Percentiles rank a stretch among this genome's conserved stretches.
phyloP scores from a whole-genome alignment of 2,888 invertebrate genomes.

The Drosophila flavopinicola region DNA sequence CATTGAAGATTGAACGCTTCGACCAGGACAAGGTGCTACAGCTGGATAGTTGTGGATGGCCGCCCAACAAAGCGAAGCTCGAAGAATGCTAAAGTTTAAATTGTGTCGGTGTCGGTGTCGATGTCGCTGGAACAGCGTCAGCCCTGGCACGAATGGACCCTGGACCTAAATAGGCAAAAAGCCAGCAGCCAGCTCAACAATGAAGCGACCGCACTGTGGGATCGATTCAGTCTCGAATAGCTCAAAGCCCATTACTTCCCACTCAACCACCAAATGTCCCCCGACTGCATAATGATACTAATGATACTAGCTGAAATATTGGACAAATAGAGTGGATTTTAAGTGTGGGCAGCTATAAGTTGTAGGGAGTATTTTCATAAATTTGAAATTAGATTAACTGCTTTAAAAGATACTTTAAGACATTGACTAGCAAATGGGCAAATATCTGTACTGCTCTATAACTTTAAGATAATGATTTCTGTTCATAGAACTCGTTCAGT shows the following conservation, averaged over 20 bases:
- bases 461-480: no score
- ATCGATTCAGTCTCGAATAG: neutral
- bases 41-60: slow-evolving; percentile 9
- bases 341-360: no score
- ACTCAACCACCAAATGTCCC: no score
- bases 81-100: slow-evolving; percentile 45
- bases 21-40: slow-evolving; percentile 10
- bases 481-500: no score
- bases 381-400: no score
- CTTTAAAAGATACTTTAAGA: no score
- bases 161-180: slow-evolving; percentile 13
- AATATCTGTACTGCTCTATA: no score
- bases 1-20: slow-evolving; percentile 30
- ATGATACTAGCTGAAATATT: neutral
- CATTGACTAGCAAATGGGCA: no score
- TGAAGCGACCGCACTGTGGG: neutral
- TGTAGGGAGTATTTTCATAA: no score
- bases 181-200: neutral
- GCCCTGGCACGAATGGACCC: slow-evolving; percentile 7
- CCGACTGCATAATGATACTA: neutral
- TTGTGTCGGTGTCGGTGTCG: slow-evolving; percentile 40
- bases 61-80: slow-evolving; percentile 24
- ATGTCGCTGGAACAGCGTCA: slow-evolving; percentile 17
- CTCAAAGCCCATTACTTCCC: neutral
- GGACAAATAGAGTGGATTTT: no score